A percentile compares a stretch with the other conserved stretches of the same genome.
phyloP scores from a whole-genome alignment of 2,113 vertebrate species.

The Butastur rufipennis region DNA sequence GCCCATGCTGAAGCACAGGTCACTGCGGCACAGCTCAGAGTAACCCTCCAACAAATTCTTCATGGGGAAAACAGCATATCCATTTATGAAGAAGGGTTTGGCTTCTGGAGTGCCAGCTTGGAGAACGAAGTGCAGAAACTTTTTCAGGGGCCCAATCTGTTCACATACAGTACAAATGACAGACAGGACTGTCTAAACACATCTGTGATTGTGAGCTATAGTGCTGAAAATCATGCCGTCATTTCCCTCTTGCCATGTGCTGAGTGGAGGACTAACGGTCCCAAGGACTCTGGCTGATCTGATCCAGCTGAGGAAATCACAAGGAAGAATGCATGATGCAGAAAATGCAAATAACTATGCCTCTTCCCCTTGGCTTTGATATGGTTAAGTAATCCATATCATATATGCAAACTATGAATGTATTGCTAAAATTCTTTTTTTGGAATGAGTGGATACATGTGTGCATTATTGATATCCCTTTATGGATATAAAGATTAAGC shows the following conservation, averaged over 20 bases:
- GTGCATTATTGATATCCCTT: not conserved
- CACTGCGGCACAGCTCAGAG: not conserved
- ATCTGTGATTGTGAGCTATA: not conserved
- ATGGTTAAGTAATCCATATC: not conserved
- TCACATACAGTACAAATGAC: not conserved
- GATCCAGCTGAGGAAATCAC: not conserved
- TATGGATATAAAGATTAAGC: not conserved
- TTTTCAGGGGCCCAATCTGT: not conserved
- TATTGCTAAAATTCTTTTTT: not conserved
- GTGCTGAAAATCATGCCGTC: not conserved
- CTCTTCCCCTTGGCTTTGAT: not conserved
- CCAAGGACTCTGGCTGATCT: not conserved
- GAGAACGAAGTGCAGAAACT: not conserved
- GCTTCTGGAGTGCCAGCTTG: not conserved
- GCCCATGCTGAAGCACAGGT: not conserved
- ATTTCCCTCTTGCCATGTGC: not conserved
- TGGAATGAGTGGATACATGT: not conserved
- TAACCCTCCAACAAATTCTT: not conserved
- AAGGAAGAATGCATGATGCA: not conserved
- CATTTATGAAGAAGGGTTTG: not conserved
- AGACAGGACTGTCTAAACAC: constrained; percentile 26
- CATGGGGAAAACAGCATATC: not conserved
- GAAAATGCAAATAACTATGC: not conserved
- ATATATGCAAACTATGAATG: not conserved
- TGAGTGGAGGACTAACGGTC: not conserved